Percentiles rank a stretch among this genome's conserved stretches.
Conservation (phyloP, 2,888 invertebrate species). For the Coleophora deauratella region DNA sequence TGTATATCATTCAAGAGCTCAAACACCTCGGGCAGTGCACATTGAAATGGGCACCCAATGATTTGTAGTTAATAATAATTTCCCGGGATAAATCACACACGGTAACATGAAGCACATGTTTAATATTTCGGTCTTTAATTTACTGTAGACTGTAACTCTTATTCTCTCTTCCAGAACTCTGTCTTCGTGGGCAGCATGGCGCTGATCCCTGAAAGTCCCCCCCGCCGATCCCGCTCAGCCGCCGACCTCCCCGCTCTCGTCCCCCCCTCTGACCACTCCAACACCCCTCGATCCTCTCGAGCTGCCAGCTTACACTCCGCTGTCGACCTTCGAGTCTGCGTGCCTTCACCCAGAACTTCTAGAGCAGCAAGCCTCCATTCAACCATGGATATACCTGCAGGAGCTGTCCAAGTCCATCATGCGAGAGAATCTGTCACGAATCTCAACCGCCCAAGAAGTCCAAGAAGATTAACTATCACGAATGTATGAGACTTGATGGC, state of each 20-base stretch:
- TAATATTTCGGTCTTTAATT: too few species aligned
- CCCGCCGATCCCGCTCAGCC: constrained; percentile 86
- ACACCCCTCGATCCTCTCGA: constrained; percentile 53
- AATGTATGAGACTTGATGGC: constrained; percentile 4
- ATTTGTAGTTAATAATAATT: too few species aligned
- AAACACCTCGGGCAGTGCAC: too few species aligned
- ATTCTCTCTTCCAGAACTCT: constrained; percentile 78
- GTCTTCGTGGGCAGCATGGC: constrained; percentile 87
- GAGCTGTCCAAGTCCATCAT: constrained; percentile 60
- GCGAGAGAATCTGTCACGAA: constrained; percentile 52
- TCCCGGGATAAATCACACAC: too few species aligned
- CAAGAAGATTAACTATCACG: constrained; percentile 44
- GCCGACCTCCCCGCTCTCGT: constrained; percentile 85
- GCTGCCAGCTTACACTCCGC: constrained; percentile 64
- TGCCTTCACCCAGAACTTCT: constrained; percentile 53
- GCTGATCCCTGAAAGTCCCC: constrained; percentile 79
- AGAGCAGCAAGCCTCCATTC: constrained; percentile 61
- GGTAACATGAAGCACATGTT: too few species aligned
- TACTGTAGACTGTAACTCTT: too few species aligned
- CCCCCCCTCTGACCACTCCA: constrained; percentile 65
- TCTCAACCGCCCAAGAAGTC: constrained; percentile 53
- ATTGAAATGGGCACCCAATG: too few species aligned
- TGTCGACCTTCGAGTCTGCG: constrained; percentile 51
- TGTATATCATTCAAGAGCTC: too few species aligned
- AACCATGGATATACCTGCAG: constrained; percentile 52